Evolutionary conservation across 2,797 vertebrate species (phyloP).

Genomic region (Phoxinus dragarum): DNA sequence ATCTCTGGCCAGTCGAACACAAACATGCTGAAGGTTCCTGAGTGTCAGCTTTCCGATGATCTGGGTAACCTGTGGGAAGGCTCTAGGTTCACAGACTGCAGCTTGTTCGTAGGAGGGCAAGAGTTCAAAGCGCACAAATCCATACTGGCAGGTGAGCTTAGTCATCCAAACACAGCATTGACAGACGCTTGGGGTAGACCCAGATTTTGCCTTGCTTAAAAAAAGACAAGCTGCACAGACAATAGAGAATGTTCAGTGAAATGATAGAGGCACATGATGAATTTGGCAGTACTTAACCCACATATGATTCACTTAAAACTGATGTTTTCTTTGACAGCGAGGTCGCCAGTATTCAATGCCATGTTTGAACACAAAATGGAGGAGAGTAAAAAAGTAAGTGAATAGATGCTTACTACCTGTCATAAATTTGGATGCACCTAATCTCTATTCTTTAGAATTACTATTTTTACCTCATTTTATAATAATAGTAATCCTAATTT

Average conservation of each 20-base stretch:
- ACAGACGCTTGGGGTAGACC: not conserved
- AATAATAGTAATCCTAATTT: not conserved
- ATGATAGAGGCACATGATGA: slow-evolving; percentile 15
- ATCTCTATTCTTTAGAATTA: not conserved
- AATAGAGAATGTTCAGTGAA: slow-evolving; percentile 13
- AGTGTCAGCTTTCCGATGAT: slow-evolving; percentile 87
- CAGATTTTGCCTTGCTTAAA: not conserved
- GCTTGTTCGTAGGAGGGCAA: slow-evolving; percentile 86
- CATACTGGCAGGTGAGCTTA: slow-evolving; percentile 84
- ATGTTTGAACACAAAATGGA: slow-evolving; percentile 94
- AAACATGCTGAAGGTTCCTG: slow-evolving; percentile 90
- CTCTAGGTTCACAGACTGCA: slow-evolving; percentile 88
- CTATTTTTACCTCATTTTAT: not conserved
- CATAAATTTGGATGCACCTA: not conserved
- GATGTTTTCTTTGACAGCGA: slow-evolving; percentile 69
- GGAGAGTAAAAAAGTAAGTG: slow-evolving; percentile 87
- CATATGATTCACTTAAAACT: slow-evolving; percentile 20
- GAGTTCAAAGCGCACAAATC: slow-evolving; percentile 90
- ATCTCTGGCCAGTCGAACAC: slow-evolving; percentile 89
- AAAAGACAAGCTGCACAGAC: slow-evolving; percentile 7
- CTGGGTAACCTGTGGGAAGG: slow-evolving; percentile 89
- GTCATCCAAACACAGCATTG: not conserved
- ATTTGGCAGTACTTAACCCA: slow-evolving; percentile 9
- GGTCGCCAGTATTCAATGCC: slow-evolving; percentile 88
- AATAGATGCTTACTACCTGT: not conserved